phyloP scores from a whole-genome alignment of 2,797 vertebrate genomes.

The Phoeniculus purpureus region DNA sequence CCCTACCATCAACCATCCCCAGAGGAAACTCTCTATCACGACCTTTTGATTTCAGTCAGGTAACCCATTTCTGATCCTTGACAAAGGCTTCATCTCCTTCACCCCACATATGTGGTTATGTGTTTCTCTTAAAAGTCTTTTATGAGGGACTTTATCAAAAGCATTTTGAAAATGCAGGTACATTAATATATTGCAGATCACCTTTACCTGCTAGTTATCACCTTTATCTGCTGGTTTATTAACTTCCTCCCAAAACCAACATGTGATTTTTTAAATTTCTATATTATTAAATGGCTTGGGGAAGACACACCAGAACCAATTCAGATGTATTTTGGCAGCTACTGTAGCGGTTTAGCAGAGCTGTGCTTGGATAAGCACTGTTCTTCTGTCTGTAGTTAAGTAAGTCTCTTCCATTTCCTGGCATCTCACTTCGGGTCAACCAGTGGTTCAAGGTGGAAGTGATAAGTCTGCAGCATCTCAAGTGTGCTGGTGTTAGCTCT shows the following conservation, averaged over 20 bases:
- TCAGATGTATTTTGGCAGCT: slow-evolving; percentile 55
- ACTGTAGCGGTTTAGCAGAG: slow-evolving; percentile 22
- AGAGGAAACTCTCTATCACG: slow-evolving; percentile 28
- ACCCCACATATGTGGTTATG: slow-evolving; percentile 18
- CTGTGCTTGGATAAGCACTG: slow-evolving; percentile 40
- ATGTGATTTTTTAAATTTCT: slow-evolving; percentile 28
- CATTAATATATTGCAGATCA: slow-evolving; percentile 50
- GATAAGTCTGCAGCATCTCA: slow-evolving; percentile 78
- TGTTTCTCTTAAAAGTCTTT: slow-evolving; percentile 64
- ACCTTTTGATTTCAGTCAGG: slow-evolving; percentile 41
- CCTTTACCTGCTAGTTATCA: slow-evolving; percentile 55
- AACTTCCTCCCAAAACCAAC: slow-evolving; percentile 63
- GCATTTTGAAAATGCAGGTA: slow-evolving; percentile 60
- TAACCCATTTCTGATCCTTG: slow-evolving; percentile 65
- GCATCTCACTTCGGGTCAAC: slow-evolving; percentile 71
- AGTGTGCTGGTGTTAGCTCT: slow-evolving; percentile 73
- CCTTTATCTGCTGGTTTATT: slow-evolving; percentile 44
- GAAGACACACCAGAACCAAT: neutral
- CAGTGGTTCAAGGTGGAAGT: slow-evolving; percentile 79
- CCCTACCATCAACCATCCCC: slow-evolving; percentile 24
- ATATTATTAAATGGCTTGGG: slow-evolving; percentile 50
- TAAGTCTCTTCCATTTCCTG: slow-evolving; percentile 75
- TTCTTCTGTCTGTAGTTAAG: slow-evolving; percentile 56
- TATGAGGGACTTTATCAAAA: slow-evolving; percentile 59
- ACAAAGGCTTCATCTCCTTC: slow-evolving; percentile 29